Percentiles rank a stretch among this genome's conserved stretches.
phyloP scores from a whole-genome alignment of 2,797 vertebrate species.

The Cyprinodon diabolis region DNA sequence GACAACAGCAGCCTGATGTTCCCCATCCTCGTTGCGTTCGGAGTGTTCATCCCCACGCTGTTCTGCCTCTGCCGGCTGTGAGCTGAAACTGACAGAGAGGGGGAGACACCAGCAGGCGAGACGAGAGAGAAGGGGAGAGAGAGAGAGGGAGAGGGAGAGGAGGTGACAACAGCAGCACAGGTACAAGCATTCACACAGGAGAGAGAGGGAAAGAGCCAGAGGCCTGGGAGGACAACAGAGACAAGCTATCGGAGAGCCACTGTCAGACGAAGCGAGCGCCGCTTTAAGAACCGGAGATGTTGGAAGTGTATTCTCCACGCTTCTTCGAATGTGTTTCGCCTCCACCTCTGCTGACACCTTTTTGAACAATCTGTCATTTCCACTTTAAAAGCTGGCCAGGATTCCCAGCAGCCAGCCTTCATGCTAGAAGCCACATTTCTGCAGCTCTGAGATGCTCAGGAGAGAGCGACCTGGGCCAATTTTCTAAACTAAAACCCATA shows the following conservation, averaged over 20 bases:
- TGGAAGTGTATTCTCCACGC: constrained; percentile 46
- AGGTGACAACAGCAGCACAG: constrained; percentile 51
- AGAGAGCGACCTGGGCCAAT: constrained; percentile 40
- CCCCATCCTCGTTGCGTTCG: constrained; percentile 97
- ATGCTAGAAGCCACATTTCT: constrained; percentile 39
- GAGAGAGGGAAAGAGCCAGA: constrained; percentile 21
- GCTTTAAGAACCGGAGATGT: constrained; percentile 31
- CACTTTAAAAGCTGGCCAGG: constrained; percentile 46
- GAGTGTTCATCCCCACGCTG: constrained; percentile 99
- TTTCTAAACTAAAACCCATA: constrained; percentile 49
- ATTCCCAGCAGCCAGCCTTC: constrained; percentile 44
- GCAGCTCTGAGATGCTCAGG: constrained; percentile 50
- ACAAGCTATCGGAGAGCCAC: constrained; percentile 54
- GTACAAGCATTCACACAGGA: constrained; percentile 47
- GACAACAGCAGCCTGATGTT: constrained; percentile 99
- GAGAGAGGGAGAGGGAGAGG: neutral
- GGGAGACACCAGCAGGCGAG: constrained; percentile 52
- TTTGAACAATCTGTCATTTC: constrained; percentile 61
- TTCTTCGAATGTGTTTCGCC: constrained; percentile 63
- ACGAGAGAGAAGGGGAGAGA: neutral
- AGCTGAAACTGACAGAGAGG: constrained; percentile 69
- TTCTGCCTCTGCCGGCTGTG: constrained; percentile 99
- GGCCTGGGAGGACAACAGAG: constrained; percentile 44
- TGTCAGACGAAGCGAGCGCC: constrained; percentile 33
- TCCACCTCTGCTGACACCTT: constrained; percentile 64